phyloP scores from a whole-genome alignment of 2,797 vertebrate species.

The Streptopelia turtur region DNA sequence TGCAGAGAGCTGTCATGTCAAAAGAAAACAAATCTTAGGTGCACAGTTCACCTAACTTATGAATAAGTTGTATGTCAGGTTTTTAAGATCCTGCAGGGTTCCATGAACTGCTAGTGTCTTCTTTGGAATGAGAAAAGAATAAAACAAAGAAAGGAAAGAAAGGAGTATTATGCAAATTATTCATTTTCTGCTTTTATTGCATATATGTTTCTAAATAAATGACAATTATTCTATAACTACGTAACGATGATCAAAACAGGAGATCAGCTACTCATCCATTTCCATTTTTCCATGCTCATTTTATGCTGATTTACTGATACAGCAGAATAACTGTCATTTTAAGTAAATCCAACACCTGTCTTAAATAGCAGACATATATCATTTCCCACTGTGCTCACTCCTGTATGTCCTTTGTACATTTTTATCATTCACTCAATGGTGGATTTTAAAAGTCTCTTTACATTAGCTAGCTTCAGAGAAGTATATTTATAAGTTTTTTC shows the following conservation, averaged over 20 bases:
- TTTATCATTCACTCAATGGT: conserved; percentile 3
- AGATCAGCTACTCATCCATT: conserved; percentile 7
- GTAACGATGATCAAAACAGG: conserved; percentile 18
- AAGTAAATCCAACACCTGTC: background rate
- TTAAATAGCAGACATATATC: background rate
- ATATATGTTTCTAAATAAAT: conserved; percentile 25
- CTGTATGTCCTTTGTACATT: background rate
- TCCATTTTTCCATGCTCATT: background rate
- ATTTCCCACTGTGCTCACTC: conserved; percentile 20
- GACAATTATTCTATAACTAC: conserved; percentile 5
- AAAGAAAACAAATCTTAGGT: background rate
- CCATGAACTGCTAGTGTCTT: background rate
- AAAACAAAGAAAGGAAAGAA: background rate
- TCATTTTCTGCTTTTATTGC: conserved; percentile 9
- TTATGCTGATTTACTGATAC: conserved; percentile 34
- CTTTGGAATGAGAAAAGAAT: background rate
- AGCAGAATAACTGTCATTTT: conserved; percentile 29
- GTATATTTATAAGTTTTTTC: background rate
- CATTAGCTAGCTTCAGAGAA: background rate
- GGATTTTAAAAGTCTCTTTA: background rate
- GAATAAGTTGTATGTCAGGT: background rate
- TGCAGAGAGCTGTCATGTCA: background rate
- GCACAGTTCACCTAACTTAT: background rate
- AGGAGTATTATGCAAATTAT: background rate
- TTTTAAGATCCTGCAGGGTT: background rate